Evolutionary conservation across 1,140 invertebrate species (phyloP).

Genomic region (Ceratosolen fusciceps): DNA sequence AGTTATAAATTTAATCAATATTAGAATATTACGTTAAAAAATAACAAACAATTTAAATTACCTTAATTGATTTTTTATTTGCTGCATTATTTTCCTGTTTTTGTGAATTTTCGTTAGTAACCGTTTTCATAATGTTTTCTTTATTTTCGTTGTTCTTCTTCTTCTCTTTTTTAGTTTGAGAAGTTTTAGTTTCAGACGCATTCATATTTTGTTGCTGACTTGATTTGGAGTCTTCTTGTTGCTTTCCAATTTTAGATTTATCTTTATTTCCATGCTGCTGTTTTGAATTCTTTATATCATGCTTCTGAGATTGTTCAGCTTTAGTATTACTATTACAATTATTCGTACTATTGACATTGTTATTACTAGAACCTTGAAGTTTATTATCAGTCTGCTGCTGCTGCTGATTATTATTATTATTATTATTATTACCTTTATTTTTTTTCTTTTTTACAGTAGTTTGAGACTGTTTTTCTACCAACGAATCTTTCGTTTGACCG

Average conservation of each 20-base stretch:
- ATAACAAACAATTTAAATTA: constrained; percentile 5
- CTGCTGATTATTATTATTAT: constrained; percentile 39
- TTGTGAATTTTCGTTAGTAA: constrained; percentile 55
- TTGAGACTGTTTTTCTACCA: constrained; percentile 59
- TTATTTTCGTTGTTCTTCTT: constrained; percentile 67
- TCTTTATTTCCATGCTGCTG: constrained; percentile 55
- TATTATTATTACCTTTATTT: constrained; percentile 62
- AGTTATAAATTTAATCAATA: too few relatives aligned
- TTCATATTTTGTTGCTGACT: constrained; percentile 50
- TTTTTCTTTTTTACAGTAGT: constrained; percentile 70
- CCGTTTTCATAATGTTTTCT: constrained; percentile 59
- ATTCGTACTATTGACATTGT: constrained; percentile 37
- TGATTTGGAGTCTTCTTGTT: constrained; percentile 57
- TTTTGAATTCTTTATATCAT: constrained; percentile 46
- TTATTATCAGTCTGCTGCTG: constrained; percentile 50
- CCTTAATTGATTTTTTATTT: constrained; percentile 47
- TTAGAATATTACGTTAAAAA: too few relatives aligned
- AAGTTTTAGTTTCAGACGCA: constrained; percentile 54
- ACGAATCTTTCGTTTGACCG: constrained; percentile 76
- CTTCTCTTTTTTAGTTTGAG: constrained; percentile 63
- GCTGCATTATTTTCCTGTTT: constrained; percentile 48
- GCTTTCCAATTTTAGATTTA: constrained; percentile 57
- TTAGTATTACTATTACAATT: constrained; percentile 18
- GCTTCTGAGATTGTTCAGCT: constrained; percentile 46
- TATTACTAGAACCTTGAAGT: constrained; percentile 54